Evolutionary conservation across 2,888 invertebrate genomes (phyloP), one percentile per base, ranked within the genome.

Genomic region (Andrena minutula): DNA sequence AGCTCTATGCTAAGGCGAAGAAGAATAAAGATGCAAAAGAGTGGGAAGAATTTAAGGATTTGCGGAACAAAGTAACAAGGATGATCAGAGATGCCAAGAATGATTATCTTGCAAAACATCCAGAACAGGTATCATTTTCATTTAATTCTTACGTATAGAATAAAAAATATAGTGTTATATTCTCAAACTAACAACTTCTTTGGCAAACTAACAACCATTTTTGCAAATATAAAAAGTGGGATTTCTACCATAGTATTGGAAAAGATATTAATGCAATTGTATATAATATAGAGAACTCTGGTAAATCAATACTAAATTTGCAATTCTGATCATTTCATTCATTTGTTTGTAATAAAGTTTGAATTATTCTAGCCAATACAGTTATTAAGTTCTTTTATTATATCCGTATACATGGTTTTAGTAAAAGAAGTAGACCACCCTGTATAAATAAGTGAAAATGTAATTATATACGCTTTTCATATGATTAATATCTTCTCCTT

Each of bases 41-140:
- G 82, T 94, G 94, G 94, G 91, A 92, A 72, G 93, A 93, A 74
- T 94, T 94, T 85, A 94, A 93, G 83, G 93, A 93, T 86, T 85
- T 93, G 56, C 85, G 94, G 47, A 94, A 94, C 73, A 93, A 93
- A 91, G 93, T 94, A 4, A 94, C 93, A n/a, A 88, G 93, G 32
- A 92, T 94, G 93, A 94, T 94, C 75, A 91, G 93, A 83, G 93
- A 94, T 70, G 94, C 93, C 26, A 93, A 94, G 86, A 93, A 92
- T 87, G 93, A 93, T 47, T 94, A 92, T 86, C 87, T 93, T 75
- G 86, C 92, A 41, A 93, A 93, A 86, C 90, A 93, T 89, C 91
- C 93, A 30, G 92, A 93, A 75, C 92, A 93, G 93, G 94, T 94
- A 93, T 86, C 87, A 86, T 64, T 82, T 74, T 65, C 8, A 53